These are phyloP conservation scores for Anthopleura sola DNA, from an alignment of 64 coral and sea anemone species.

Conservation along the genomic window DNA sequence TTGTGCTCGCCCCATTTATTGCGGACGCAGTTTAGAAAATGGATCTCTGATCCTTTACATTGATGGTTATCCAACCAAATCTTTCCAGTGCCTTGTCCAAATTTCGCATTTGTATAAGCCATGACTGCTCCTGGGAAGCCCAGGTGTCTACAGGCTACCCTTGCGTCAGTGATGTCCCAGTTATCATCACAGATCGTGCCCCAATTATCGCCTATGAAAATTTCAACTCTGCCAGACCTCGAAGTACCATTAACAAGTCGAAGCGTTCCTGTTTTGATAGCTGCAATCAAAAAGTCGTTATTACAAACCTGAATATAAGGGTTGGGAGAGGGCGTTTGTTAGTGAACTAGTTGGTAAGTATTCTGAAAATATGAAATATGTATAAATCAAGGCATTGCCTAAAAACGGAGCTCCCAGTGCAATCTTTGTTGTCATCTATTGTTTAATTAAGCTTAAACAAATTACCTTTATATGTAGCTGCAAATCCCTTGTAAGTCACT, in stretches of 20 bases:
- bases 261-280: neutral
- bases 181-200: constrained; percentile 37
- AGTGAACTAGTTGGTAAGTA: too few relatives aligned
- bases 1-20: constrained; percentile 10
- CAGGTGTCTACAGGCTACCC: constrained; percentile 28
- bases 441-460: too few relatives aligned
- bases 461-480: constrained; percentile 29
- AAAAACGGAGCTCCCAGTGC: too few relatives aligned
- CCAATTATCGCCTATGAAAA: neutral
- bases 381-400: too few relatives aligned
- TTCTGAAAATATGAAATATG: too few relatives aligned
- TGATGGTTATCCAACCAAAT: constrained; percentile 15
- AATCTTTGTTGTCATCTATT: too few relatives aligned
- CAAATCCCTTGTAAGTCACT: neutral
- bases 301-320: too few relatives aligned
- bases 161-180: constrained; percentile 3
- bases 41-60: neutral
- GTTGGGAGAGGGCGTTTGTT: too few relatives aligned
- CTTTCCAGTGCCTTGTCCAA: constrained; percentile 4
- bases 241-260: constrained; percentile 15
- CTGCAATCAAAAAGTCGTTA: neutral
- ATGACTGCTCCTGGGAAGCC: constrained; percentile 5
- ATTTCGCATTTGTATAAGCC: neutral
- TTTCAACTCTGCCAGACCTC: constrained; percentile 8
- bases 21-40: neutral